A percentile compares a stretch with the other conserved stretches of the same genome.
phyloP scores from a whole-genome alignment of 1,140 invertebrate species.

The Hylaeus volcanicus region DNA sequence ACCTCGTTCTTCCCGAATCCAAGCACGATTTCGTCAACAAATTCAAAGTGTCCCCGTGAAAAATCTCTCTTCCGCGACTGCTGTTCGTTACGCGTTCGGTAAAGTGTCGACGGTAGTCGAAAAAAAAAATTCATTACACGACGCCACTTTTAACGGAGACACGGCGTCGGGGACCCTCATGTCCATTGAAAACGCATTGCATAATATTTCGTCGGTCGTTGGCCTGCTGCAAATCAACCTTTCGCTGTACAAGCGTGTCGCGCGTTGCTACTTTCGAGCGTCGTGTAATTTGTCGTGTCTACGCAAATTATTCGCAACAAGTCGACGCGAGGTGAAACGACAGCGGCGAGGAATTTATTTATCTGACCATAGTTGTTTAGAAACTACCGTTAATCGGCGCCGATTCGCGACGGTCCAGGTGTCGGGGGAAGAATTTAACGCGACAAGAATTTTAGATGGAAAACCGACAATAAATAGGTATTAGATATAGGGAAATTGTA shows the following conservation, averaged over 20 bases:
- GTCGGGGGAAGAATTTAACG: background rate
- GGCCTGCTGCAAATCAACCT: constrained; percentile 7
- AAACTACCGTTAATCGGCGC: background rate
- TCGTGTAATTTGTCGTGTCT: constrained; percentile 4
- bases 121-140: too few species aligned
- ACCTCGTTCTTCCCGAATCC: too few species aligned
- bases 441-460: background rate
- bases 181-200: constrained; percentile 27
- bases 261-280: background rate
- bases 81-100: too few species aligned
- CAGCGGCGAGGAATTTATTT: background rate
- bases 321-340: background rate
- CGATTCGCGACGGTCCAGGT: background rate
- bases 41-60: too few species aligned
- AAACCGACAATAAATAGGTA: too few species aligned
- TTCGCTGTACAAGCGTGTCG: background rate
- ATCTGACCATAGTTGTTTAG: background rate
- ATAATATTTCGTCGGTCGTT: constrained; percentile 21
- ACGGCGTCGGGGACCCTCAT: background rate
- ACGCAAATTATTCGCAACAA: background rate
- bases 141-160: too few species aligned
- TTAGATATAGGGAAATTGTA: too few species aligned
- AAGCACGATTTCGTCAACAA: too few species aligned
- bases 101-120: too few species aligned
- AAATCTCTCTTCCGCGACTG: too few species aligned